Evolutionary conservation across 2,888 invertebrate genomes (phyloP), one percentile per base, ranked within the genome.

Genomic region (Pemphredon lugubris): DNA sequence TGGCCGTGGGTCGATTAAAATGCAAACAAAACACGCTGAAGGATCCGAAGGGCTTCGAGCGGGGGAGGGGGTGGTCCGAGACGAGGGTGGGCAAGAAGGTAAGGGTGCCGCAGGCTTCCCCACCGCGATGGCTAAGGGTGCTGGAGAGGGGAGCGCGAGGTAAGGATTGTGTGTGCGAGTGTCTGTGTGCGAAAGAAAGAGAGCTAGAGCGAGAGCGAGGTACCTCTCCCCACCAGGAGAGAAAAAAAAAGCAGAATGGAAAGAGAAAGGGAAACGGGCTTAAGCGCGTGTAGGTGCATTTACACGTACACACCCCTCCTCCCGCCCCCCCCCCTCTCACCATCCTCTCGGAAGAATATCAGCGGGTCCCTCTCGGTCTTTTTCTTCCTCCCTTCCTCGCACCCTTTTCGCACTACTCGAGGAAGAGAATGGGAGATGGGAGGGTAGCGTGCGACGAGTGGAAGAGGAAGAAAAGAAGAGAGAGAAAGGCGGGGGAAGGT

Each of bases 1-100:
- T 57, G 55, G 66, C 69, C 71, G 37, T 55, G 55, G 75, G 55
- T 75, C 80, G 80, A 80, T 80, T 81, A 75, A 73, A 80, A 81
- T 67, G 68, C 75, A 75, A 78, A 78, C 71, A 77, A 72, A 78
- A 75, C 58, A 57, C 23, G n/a, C 18, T 3, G 60, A 30, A 34
- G 18, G 39, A 54, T 51, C 44, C 40, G 26, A 30, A 63, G 53
- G 69, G 45, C 20, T 48, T 21, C n/a, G n/a, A n/a, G n/a, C n/a
- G n/a, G n/a, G n/a, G n/a, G n/a, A n/a, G n/a, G n/a, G 30, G 20
- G 9, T 32, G 47, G 9, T 39, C 23, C 23, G 55, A 34, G 54
- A 57, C 39, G 30, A 40, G 54, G 23, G 37, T n/a, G 23, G 50
- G 26, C 11, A 14, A 39, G 7, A 26, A 26, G 7, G n/a, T 5